Percentiles rank a stretch among this genome's conserved stretches.
Conservation (phyloP, 2,113 vertebrate species). For the Aegypius monachus region DNA sequence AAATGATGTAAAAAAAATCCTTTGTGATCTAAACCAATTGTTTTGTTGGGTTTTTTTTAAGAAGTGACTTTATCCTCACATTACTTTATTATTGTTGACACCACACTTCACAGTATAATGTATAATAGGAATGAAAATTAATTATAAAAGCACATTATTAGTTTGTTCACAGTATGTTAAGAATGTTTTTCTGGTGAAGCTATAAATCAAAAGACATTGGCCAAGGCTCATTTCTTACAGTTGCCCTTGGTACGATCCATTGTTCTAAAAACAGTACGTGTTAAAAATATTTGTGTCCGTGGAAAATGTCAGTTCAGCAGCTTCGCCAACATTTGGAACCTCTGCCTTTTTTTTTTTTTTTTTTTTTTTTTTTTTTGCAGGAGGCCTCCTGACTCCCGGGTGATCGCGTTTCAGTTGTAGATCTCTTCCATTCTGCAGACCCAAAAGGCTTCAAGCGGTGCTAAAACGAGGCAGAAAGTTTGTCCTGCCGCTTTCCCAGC, state of each 20-base stretch:
- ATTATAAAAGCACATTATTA: slow-evolving; percentile 9
- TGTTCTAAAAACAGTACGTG: slow-evolving; percentile 58
- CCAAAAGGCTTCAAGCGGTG: background rate
- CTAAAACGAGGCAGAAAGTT: slow-evolving; percentile 14
- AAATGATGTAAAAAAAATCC: background rate
- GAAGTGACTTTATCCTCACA: background rate
- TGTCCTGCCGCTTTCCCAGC: background rate
- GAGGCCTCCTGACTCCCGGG: background rate
- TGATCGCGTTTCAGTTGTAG: background rate
- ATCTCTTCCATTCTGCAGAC: background rate
- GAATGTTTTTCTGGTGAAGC: slow-evolving; percentile 25
- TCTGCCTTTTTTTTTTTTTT: background rate
- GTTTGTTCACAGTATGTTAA: background rate
- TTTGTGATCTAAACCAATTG: background rate
- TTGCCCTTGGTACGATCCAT: slow-evolving; percentile 47
- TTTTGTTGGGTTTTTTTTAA: background rate
- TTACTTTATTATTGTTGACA: background rate
- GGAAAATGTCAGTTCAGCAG: slow-evolving; percentile 53
- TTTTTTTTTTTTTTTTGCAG: background rate
- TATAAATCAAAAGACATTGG: slow-evolving; percentile 46
- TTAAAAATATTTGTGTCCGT: slow-evolving; percentile 33
- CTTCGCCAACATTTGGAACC: background rate
- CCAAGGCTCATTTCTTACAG: slow-evolving; percentile 28
- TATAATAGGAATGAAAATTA: background rate
- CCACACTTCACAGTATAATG: background rate